Conservation (phyloP, 2,797 vertebrate genomes). For the Dromococcyx pavoninus region DNA sequence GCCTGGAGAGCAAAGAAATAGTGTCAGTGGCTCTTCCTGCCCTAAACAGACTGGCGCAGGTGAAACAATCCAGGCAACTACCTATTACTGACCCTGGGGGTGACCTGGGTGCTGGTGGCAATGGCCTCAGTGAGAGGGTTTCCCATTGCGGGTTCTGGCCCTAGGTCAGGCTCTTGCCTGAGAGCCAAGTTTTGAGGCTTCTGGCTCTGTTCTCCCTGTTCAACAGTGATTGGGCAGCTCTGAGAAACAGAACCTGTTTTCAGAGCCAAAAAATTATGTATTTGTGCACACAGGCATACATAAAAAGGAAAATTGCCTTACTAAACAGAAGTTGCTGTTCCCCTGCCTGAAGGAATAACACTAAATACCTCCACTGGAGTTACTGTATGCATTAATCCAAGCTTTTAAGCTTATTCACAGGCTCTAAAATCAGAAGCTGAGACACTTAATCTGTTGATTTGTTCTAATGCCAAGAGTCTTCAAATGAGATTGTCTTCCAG, state of each 20-base stretch:
- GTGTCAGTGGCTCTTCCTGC: not conserved
- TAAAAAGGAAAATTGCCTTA: not conserved
- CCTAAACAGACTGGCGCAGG: not conserved
- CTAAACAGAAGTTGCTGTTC: not conserved
- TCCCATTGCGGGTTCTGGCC: not conserved
- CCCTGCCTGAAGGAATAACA: not conserved
- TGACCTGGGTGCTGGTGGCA: not conserved
- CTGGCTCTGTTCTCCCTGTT: not conserved
- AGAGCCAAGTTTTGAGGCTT: not conserved
- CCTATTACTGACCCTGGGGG: not conserved
- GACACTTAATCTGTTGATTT: constrained; percentile 25
- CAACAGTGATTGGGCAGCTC: accelerated
- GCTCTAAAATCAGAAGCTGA: constrained; percentile 57
- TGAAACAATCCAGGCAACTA: not conserved
- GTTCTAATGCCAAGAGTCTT: not conserved
- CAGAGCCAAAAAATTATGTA: not conserved
- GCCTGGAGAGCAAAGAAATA: not conserved
- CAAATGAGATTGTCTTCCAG: not conserved
- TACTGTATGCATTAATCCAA: not conserved
- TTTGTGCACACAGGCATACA: accelerated
- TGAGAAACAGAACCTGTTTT: not conserved
- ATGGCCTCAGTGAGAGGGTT: not conserved
- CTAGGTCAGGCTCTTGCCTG: accelerated
- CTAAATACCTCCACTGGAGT: not conserved
- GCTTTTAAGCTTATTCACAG: constrained; percentile 8